Conservation (phyloP, 1,140 invertebrate genomes). For the Bombus balteatus region DNA sequence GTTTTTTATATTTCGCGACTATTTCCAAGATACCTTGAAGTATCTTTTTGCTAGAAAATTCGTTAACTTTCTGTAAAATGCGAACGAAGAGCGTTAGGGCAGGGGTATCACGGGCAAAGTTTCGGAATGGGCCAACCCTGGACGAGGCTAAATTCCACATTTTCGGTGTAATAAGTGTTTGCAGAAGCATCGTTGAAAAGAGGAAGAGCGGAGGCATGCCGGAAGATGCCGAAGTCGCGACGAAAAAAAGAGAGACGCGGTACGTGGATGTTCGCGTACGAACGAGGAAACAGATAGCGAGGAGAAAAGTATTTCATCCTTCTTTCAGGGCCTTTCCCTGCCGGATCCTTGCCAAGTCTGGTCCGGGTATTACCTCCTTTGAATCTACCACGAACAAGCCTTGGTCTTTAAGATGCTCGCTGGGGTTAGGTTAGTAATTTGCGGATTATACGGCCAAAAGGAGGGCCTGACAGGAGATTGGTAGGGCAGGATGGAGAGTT, state of each 20-base stretch:
- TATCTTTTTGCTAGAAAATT: not conserved
- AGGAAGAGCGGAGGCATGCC: constrained; percentile 8
- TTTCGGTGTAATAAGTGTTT: constrained; percentile 41
- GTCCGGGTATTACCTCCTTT: constrained; percentile 72
- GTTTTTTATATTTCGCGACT: too few species aligned
- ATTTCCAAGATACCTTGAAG: not conserved
- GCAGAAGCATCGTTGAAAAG: constrained; percentile 34
- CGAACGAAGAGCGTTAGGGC: not conserved
- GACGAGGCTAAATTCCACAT: not conserved
- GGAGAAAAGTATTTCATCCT: constrained; percentile 65
- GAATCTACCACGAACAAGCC: constrained; percentile 75
- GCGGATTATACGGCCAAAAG: constrained; percentile 75
- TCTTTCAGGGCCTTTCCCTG: constrained; percentile 53
- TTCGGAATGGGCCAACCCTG: not conserved
- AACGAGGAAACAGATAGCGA: constrained; percentile 43
- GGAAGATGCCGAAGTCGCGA: constrained; percentile 3
- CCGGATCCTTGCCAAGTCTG: constrained; percentile 65
- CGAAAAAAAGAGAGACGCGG: constrained; percentile 18
- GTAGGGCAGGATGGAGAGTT: not conserved
- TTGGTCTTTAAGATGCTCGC: constrained; percentile 73
- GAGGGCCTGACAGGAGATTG: not conserved
- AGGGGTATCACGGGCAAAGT: not conserved
- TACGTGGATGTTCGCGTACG: constrained; percentile 25
- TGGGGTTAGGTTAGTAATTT: constrained; percentile 77
- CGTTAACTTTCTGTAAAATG: not conserved